Evolutionary conservation across 1,140 invertebrate genomes (phyloP).

Genomic region (Drosophila athabasca): DNA sequence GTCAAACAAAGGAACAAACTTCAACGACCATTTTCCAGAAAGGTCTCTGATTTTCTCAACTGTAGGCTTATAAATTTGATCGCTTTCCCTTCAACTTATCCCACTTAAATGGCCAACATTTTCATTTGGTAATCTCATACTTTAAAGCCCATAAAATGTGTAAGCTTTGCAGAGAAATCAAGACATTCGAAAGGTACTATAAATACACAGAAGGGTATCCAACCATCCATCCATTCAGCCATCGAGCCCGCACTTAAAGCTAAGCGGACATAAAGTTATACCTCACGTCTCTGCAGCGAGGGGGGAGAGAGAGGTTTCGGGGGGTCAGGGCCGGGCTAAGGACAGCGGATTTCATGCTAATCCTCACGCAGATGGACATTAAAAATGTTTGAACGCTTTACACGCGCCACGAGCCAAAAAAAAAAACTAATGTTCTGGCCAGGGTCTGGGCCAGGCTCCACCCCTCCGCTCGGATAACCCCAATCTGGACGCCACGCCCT

Average conservation of each 20-base stretch:
- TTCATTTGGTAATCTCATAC: constrained; percentile 29
- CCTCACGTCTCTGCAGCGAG: constrained; percentile 25
- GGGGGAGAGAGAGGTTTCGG: constrained; percentile 2
- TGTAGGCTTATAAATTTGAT: not conserved
- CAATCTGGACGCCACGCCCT: not conserved
- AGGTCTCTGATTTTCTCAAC: not conserved
- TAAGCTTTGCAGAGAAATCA: constrained; percentile 56
- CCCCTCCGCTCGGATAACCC: not conserved
- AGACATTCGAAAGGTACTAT: constrained; percentile 55
- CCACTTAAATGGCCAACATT: constrained; percentile 6
- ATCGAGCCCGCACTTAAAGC: constrained; percentile 51
- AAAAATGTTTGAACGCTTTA: constrained; percentile 73
- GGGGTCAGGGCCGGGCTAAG: not conserved
- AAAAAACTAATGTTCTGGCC: constrained; percentile 27
- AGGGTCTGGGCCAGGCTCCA: no score
- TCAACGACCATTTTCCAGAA: no score
- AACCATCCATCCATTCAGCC: not conserved
- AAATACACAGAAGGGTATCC: constrained; percentile 31
- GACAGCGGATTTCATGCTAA: constrained; percentile 66
- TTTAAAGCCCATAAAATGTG: constrained; percentile 50
- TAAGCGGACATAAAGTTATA: constrained; percentile 61
- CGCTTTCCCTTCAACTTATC: constrained; percentile 10
- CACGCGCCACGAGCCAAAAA: constrained; percentile 48
- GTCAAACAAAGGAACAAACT: no score
- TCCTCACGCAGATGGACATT: constrained; percentile 73